Evolutionary conservation across 2,797 vertebrate species (phyloP).

Genomic region (Ibycter americanus): DNA sequence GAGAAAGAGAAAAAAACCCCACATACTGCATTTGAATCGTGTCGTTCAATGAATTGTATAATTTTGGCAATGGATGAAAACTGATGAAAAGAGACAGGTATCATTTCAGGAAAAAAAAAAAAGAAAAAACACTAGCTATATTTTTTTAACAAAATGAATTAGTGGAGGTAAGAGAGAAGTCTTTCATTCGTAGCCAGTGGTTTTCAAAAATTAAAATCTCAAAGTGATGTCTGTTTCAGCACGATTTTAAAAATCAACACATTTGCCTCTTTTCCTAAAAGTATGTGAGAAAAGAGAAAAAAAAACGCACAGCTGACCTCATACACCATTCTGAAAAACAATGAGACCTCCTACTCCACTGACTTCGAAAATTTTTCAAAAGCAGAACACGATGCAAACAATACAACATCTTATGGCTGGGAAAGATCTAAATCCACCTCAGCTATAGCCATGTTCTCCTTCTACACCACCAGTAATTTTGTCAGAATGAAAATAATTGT

Average conservation of each 20-base stretch:
- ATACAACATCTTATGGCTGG: neutral
- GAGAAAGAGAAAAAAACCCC: neutral
- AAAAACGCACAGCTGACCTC: neutral
- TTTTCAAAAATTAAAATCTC: neutral
- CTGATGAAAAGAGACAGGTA: neutral
- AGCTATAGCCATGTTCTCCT: neutral
- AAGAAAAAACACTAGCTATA: neutral
- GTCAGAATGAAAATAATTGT: neutral
- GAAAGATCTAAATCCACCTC: neutral
- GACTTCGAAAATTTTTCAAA: neutral
- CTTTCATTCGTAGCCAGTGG: neutral
- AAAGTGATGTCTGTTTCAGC: neutral
- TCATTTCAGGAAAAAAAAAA: neutral
- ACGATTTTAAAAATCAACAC: neutral
- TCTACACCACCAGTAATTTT: neutral
- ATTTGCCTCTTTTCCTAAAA: neutral
- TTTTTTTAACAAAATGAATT: neutral
- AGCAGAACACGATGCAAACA: neutral
- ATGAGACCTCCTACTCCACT: neutral
- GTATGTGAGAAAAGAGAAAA: neutral
- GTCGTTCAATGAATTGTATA: neutral
- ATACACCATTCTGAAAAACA: neutral
- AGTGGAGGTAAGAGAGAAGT: neutral
- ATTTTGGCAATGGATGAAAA: neutral
- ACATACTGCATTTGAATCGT: neutral